Conservation (phyloP, 2,797 vertebrate genomes). For the Setipinna tenuifilis region DNA sequence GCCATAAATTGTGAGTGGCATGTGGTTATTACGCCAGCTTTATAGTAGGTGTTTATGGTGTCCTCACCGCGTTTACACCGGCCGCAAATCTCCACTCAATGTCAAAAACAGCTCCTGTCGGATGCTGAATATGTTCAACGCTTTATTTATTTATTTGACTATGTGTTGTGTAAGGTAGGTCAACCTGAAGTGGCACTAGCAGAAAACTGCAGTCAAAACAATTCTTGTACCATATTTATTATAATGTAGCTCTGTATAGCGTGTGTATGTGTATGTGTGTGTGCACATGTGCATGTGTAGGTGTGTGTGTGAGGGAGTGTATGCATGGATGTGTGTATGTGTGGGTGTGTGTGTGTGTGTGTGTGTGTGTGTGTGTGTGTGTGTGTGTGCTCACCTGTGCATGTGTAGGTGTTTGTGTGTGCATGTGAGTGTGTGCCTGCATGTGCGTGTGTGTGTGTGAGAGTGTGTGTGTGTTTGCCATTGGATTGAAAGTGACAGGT, state of each 20-base stretch:
- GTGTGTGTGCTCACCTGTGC: neutral
- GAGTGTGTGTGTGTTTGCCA: neutral
- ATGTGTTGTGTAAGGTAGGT: neutral
- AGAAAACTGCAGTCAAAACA: neutral
- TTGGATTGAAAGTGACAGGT: neutral
- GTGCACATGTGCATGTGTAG: neutral
- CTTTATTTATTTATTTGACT: conserved; percentile 5
- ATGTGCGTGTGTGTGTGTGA: neutral
- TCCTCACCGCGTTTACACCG: conserved; percentile 43
- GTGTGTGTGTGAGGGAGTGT: conserved; percentile 5
- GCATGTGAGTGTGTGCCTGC: neutral
- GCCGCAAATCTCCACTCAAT: conserved; percentile 37
- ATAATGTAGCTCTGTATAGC: neutral
- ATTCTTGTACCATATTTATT: neutral
- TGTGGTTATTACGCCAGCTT: conserved; percentile 37
- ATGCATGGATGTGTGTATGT: neutral
- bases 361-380: neutral
- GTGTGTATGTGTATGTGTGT: neutral
- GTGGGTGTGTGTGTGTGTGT: neutral
- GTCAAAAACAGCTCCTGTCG: conserved; percentile 30
- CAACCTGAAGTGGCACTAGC: neutral
- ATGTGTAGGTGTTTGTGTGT: neutral
- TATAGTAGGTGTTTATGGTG: conserved; percentile 41
- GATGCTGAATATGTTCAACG: conserved; percentile 23
- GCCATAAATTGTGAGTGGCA: conserved; percentile 47